Conservation (phyloP, 2,797 vertebrate genomes). For the Morelia viridis region DNA sequence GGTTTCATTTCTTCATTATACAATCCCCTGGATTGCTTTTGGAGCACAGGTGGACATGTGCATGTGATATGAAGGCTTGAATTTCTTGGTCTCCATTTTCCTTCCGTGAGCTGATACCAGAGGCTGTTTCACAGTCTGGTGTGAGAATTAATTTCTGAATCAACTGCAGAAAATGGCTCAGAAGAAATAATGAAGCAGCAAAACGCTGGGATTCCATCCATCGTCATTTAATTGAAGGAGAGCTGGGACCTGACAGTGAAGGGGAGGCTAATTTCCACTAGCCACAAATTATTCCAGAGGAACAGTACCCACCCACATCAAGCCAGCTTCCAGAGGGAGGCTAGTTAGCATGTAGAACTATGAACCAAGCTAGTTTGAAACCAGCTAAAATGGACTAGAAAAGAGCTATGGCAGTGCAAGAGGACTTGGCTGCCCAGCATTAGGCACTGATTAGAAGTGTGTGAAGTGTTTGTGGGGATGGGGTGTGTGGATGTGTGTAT, state of each 20-base stretch:
- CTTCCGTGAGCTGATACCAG: neutral
- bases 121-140: neutral
- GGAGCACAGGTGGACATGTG: neutral
- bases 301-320: neutral
- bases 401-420: neutral
- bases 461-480: neutral
- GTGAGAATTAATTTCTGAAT: neutral
- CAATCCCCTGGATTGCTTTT: neutral
- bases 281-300: neutral
- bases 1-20: neutral
- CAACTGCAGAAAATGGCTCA: neutral
- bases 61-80: neutral
- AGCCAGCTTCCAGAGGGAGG: neutral
- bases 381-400: neutral
- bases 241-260: neutral
- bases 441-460: neutral
- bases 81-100: neutral
- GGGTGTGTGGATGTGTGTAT: no score
- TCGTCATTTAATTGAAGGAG: neutral
- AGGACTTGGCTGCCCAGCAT: neutral
- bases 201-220: neutral
- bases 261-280: neutral
- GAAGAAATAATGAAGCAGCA: neutral
- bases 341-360: neutral
- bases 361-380: neutral